Base-by-base conservation (phyloP, 2,888 invertebrate genomes). In the Argyresthia goedartella region DNA sequence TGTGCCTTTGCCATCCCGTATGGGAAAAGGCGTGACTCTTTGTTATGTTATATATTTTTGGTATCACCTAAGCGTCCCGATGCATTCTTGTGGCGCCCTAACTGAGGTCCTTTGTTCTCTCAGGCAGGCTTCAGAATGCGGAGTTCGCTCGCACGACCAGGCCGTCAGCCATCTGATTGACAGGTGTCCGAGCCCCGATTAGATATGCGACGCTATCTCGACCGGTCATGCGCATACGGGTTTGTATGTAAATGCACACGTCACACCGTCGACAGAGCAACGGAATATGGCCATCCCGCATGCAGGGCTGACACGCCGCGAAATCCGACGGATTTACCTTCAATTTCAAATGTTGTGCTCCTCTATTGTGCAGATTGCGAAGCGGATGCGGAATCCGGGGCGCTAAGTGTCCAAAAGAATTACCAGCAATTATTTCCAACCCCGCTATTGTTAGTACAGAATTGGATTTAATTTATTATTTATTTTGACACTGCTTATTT, bases 191-290 rank as follows among this genome's bases (percentile, higher is more conserved):
- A 39, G 53, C 56, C n/a, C 50, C 59, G 64, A 82, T 84, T 84
- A 84, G 81, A 80, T 80, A 81, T 75, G 74, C 78, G 71, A 70
- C 68, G 72, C 69, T 76, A 77, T 79, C 77, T 71, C 62, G 65
- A 66, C 69, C 69, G 76, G 72, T 73, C 79, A 71, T 73, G 72
- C 68, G 49, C 45, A 33, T 64, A 60, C 58, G 66, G 76, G 74
- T 81, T 81, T 82, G 77, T 48, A 48, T 46, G 46, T 46, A 46
- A 46, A 46, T 46, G 46, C 46, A 46, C 46, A 46, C 46, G 46
- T 46, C 46, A 46, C 46, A 46, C 46, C 44, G 46, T 25, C 46
- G 46, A 33, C 16, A 25, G 25, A n/a, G 25, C 46, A 33, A 46
- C 46, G 46, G 46, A 15, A 9, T 25, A 25, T 25, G 25, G 25